Percentiles rank a stretch among this genome's conserved stretches.
Evolutionary conservation across 1,140 invertebrate species (phyloP).

Genomic region (Euura lappo): DNA sequence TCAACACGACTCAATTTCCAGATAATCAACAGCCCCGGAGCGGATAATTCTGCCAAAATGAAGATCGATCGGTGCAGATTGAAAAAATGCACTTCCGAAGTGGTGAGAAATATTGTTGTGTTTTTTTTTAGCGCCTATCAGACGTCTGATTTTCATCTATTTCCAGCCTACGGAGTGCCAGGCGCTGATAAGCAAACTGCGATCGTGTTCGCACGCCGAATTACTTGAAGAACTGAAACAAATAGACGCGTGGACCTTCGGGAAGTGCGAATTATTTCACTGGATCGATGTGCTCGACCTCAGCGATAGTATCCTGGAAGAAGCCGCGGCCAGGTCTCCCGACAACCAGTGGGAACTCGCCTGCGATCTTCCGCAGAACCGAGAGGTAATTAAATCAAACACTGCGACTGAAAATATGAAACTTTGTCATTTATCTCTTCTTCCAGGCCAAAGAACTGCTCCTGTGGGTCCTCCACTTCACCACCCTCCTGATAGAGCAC

Average conservation of each 20-base stretch:
- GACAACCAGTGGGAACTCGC: slow-evolving; percentile 79
- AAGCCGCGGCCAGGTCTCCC: slow-evolving; percentile 69
- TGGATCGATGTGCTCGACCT: slow-evolving; percentile 89
- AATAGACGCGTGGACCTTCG: slow-evolving; percentile 87
- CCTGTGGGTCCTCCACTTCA: slow-evolving; percentile 82
- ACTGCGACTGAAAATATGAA: slow-evolving; percentile 12
- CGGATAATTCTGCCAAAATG: slow-evolving; percentile 64
- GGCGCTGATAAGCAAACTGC: slow-evolving; percentile 79
- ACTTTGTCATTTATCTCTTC: too few relatives aligned
- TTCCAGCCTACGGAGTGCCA: slow-evolving; percentile 81
- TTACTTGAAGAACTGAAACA: slow-evolving; percentile 75
- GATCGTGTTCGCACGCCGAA: slow-evolving; percentile 74
- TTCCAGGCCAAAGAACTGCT: slow-evolving; percentile 77
- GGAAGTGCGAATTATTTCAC: slow-evolving; percentile 90
- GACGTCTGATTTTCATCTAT: slow-evolving; percentile 28
- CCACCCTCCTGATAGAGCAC: slow-evolving; percentile 87
- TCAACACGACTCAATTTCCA: slow-evolving; percentile 29
- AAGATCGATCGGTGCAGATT: slow-evolving; percentile 87
- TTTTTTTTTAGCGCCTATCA: too few relatives aligned
- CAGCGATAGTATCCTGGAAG: slow-evolving; percentile 83
- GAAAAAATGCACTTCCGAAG: slow-evolving; percentile 88
- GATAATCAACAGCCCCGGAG: slow-evolving; percentile 5
- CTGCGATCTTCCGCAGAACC: slow-evolving; percentile 75
- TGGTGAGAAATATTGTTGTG: slow-evolving; percentile 64
- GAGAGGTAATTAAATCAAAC: slow-evolving; percentile 60